Evolutionary conservation across 2,888 invertebrate species (phyloP).

Genomic region (Lampropteryx suffumata): DNA sequence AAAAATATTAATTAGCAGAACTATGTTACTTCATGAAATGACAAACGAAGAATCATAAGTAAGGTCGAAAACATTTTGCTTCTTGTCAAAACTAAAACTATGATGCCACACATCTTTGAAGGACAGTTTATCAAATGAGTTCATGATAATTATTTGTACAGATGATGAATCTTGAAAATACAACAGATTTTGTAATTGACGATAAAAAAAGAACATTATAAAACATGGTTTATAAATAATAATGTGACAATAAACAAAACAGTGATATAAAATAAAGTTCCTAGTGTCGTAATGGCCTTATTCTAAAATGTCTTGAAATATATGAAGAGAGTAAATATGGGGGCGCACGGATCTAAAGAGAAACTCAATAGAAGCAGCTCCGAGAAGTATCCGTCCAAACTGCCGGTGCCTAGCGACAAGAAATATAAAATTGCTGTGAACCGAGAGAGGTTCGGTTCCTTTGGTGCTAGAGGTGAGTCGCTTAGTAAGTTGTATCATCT

Average conservation of each 20-base stretch:
- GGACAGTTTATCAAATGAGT: not conserved
- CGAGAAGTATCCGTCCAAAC: conserved; percentile 82
- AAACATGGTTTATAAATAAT: conserved; percentile 33
- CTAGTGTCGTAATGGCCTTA: conserved; percentile 46
- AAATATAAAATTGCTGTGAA: conserved; percentile 84
- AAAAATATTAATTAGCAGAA: too few relatives aligned
- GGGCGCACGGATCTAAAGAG: conserved; percentile 90
- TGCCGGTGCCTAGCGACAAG: conserved; percentile 81
- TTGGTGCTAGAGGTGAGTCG: conserved; percentile 85
- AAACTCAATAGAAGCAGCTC: conserved; percentile 86
- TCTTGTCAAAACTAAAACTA: conserved; percentile 32
- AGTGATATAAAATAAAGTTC: conserved; percentile 51
- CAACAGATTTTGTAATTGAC: too few relatives aligned
- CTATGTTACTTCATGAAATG: too few relatives aligned
- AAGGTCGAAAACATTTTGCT: too few relatives aligned
- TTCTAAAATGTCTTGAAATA: conserved; percentile 57
- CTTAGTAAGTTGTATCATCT: conserved; percentile 1
- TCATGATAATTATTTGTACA: conserved; percentile 24
- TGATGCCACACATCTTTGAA: conserved; percentile 44
- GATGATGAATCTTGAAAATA: conserved; percentile 38
- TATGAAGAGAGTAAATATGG: conserved; percentile 83
- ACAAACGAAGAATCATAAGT: too few relatives aligned
- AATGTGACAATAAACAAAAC: conserved; percentile 50
- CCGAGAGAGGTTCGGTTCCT: conserved; percentile 87
- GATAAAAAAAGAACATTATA: conserved; percentile 28